A percentile compares a stretch with the other conserved stretches of the same genome.
Evolutionary conservation across 64 coral and sea anemone species (phyloP).

Genomic region (Stichodactyla helianthus): DNA sequence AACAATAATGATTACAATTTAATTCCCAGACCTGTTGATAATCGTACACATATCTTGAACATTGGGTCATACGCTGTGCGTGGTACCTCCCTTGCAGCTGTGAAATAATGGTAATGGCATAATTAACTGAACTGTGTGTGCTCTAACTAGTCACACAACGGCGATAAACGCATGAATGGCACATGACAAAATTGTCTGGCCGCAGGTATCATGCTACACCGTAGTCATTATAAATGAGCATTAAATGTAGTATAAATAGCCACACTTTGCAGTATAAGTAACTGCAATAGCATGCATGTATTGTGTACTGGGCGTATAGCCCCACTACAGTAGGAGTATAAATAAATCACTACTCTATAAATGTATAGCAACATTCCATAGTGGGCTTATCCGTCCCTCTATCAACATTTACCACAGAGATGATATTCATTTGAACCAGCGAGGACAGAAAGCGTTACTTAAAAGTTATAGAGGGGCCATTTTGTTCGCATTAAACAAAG

Average conservation of each 20-base stretch:
- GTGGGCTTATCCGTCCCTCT: slow-evolving; percentile 11
- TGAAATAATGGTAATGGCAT: not conserved
- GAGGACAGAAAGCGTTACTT: slow-evolving; percentile 7
- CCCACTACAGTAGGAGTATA: too few species aligned
- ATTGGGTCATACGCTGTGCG: not conserved
- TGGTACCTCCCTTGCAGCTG: not conserved
- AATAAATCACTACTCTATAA: too few species aligned
- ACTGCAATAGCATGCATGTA: not conserved
- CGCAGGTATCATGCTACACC: not conserved
- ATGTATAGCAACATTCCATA: too few species aligned
- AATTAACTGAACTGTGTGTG: not conserved
- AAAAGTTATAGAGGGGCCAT: slow-evolving; percentile 15
- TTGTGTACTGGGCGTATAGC: not conserved
- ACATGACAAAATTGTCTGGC: not conserved
- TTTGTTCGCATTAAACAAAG: slow-evolving; percentile 5
- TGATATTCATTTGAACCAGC: slow-evolving; percentile 25
- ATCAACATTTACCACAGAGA: slow-evolving; percentile 1
- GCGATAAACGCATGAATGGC: not conserved
- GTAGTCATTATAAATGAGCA: not conserved
- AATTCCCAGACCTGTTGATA: not conserved
- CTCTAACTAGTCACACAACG: not conserved
- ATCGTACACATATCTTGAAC: not conserved
- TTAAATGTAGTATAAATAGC: not conserved
- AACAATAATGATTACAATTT: not conserved
- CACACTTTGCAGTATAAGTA: not conserved